Percentiles rank a stretch among this genome's conserved stretches.
Evolutionary conservation across 2,113 vertebrate genomes (phyloP).

Genomic region (Lagopus leucura): DNA sequence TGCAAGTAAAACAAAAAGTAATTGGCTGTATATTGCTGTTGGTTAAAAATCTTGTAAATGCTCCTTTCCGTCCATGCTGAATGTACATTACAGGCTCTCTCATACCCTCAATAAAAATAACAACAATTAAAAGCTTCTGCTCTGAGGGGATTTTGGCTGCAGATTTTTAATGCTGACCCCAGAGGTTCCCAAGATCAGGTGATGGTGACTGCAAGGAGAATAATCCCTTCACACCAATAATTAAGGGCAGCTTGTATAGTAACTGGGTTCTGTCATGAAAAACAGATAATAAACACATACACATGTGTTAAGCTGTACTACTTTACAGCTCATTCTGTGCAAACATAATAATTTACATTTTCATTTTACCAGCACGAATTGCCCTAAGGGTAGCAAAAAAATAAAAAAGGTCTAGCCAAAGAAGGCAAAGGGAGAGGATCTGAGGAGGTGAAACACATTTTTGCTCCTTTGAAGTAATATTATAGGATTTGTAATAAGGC

Average conservation of each 20-base stretch:
- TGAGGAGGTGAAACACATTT: conserved; percentile 78
- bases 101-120: conserved; percentile 47
- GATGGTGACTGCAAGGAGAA: conserved; percentile 71
- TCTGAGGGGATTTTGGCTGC: conserved; percentile 26
- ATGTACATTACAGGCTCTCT: conserved; percentile 34
- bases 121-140: conserved; percentile 61
- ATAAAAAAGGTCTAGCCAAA: conserved; percentile 63
- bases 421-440: conserved; percentile 74
- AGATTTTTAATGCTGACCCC: conserved; percentile 67
- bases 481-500: conserved; percentile 81
- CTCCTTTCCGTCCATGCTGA: conserved; percentile 37
- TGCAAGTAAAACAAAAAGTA: conserved; percentile 60
- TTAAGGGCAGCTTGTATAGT: conserved; percentile 77
- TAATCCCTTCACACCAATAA: conserved; percentile 83
- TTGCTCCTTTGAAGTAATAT: conserved; percentile 82
- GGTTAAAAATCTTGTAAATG: conserved; percentile 65
- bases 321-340: conserved; percentile 84
- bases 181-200: conserved; percentile 71
- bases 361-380: conserved; percentile 79
- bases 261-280: conserved; percentile 80
- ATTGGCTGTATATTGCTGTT: conserved; percentile 64
- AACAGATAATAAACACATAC: conserved; percentile 85
- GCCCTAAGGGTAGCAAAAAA: conserved; percentile 77
- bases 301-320: conserved; percentile 82
- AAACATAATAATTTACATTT: conserved; percentile 82